Conservation (phyloP, 2,888 invertebrate species). For the Calephelis perditalis region DNA sequence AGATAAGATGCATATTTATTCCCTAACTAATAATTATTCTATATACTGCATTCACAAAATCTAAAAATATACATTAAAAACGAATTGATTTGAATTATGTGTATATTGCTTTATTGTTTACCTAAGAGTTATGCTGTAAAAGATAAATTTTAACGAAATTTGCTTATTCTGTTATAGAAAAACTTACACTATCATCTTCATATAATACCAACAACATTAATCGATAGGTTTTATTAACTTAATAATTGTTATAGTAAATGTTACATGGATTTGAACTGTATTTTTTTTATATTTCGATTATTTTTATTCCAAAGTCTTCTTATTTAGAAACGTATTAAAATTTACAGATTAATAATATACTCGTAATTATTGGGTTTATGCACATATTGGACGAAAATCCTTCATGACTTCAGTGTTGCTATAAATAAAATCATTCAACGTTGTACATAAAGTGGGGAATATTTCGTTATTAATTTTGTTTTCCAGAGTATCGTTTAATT, state of each 20-base stretch:
- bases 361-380: too few species aligned
- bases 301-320: not conserved
- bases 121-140: constrained; percentile 5
- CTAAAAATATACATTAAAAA: constrained; percentile 1
- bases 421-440: constrained; percentile 11
- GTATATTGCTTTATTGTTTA: constrained; percentile 17
- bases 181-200: constrained; percentile 7
- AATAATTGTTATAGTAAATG: not conserved
- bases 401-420: not conserved
- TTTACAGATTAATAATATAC: too few species aligned
- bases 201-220: not conserved
- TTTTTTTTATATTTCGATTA: not conserved
- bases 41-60: constrained; percentile 1
- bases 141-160: constrained; percentile 21
- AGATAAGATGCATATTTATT: constrained; percentile 15
- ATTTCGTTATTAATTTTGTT: constrained; percentile 8
- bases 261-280: too few species aligned
- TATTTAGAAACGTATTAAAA: too few species aligned
- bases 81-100: constrained; percentile 12
- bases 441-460: not conserved
- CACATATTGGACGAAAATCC: too few species aligned
- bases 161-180: constrained; percentile 16
- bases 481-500: constrained; percentile 35
- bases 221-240: constrained; percentile 1
- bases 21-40: constrained; percentile 9